Evolutionary conservation across 2,888 invertebrate genomes (phyloP).

Genomic region (Himalopsyche anomala): DNA sequence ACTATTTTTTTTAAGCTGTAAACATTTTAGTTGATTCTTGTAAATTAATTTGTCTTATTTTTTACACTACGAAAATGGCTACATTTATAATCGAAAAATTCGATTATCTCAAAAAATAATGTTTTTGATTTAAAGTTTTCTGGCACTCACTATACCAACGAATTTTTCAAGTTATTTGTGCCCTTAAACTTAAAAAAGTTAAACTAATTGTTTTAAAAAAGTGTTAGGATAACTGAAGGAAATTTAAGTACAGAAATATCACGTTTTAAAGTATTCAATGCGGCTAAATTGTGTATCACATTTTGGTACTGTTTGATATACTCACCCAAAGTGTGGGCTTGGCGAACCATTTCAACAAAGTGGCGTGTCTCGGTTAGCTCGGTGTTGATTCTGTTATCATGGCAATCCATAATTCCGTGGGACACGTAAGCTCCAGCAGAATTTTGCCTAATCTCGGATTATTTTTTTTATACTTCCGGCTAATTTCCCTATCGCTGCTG

Average conservation of each 20-base stretch:
- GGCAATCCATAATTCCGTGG: conserved; percentile 60
- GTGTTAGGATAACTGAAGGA: too few species aligned
- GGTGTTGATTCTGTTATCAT: conserved; percentile 63
- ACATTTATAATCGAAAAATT: too few species aligned
- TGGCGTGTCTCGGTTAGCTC: conserved; percentile 54
- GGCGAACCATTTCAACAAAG: conserved; percentile 47
- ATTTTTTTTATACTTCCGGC: conserved; percentile 63
- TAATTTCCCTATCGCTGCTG: conserved; percentile 55
- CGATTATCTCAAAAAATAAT: too few species aligned
- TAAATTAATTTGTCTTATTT: too few species aligned
- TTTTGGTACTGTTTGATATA: conserved; percentile 5
- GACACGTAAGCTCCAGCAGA: conserved; percentile 61
- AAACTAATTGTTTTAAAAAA: too few species aligned
- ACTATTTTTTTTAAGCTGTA: too few species aligned
- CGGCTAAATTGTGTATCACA: not conserved
- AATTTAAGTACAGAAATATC: not conserved
- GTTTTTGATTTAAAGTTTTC: too few species aligned
- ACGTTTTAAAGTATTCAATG: not conserved
- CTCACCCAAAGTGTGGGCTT: conserved; percentile 18
- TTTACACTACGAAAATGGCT: too few species aligned
- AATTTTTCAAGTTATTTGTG: too few species aligned
- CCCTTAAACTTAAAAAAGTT: too few species aligned
- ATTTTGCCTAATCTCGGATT: conserved; percentile 63
- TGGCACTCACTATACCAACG: too few species aligned
- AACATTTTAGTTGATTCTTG: too few species aligned